Evolutionary conservation across 2,113 vertebrate species (phyloP).

Genomic region (Nesoenas mayeri): DNA sequence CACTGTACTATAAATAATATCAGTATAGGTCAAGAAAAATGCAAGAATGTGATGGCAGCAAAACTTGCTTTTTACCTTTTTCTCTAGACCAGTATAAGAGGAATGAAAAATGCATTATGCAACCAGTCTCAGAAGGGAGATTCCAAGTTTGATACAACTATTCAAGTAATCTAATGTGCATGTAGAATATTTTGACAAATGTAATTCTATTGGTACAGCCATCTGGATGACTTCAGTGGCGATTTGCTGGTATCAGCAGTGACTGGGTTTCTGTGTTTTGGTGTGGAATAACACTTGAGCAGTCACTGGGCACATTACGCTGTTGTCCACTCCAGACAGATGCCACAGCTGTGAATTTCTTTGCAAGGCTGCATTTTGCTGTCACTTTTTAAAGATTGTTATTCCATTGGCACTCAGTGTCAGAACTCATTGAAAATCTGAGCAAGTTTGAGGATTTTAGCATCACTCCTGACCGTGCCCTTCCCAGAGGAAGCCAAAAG

Average conservation of each 20-base stretch:
- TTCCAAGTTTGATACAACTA: not conserved
- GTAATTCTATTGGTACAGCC: not conserved
- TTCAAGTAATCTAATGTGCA: not conserved
- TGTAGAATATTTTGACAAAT: not conserved
- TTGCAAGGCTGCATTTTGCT: not conserved
- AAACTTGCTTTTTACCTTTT: not conserved
- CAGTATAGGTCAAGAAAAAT: not conserved
- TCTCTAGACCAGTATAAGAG: not conserved
- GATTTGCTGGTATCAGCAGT: not conserved
- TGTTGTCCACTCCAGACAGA: not conserved
- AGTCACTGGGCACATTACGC: not conserved
- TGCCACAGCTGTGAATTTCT: not conserved
- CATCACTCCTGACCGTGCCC: not conserved
- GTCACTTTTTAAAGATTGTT: fast-evolving
- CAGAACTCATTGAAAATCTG: not conserved
- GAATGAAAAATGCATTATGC: not conserved
- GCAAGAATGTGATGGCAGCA: not conserved
- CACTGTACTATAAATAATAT: not conserved
- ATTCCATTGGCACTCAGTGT: not conserved
- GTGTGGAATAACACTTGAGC: not conserved
- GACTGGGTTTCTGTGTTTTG: not conserved
- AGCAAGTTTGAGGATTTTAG: not conserved
- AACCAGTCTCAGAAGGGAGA: not conserved
- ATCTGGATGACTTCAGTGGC: not conserved
- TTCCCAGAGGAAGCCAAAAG: slow-evolving; percentile 26